phyloP scores from a whole-genome alignment of 2,797 vertebrate genomes.

The Cyprinella venusta region DNA sequence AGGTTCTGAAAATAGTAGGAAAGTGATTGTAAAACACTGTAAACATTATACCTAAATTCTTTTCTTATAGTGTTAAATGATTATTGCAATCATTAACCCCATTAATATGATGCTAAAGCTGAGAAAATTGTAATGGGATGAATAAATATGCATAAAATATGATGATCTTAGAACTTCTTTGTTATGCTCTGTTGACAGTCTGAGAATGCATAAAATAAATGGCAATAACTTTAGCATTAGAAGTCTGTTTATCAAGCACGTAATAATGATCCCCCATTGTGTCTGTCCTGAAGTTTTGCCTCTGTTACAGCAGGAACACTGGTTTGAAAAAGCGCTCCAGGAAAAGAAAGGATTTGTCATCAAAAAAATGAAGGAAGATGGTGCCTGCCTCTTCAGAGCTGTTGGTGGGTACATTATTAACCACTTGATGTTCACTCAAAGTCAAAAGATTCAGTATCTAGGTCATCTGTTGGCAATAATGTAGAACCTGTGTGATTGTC shows the following conservation, averaged over 20 bases:
- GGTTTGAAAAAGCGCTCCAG: slow-evolving; percentile 90
- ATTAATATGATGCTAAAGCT: neutral
- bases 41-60: neutral
- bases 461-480: neutral
- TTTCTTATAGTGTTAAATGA: neutral
- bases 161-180: neutral
- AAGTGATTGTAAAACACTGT: too few relatives aligned
- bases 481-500: neutral
- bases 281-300: slow-evolving; percentile 38
- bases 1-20: too few relatives aligned
- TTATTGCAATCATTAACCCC: neutral
- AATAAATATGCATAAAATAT: neutral
- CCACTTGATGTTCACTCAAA: neutral
- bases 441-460: neutral
- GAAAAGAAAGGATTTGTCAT: slow-evolving; percentile 96
- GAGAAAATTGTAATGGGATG: neutral
- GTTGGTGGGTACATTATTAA: slow-evolving; percentile 79
- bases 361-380: slow-evolving; percentile 96
- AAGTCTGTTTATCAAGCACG: slow-evolving; percentile 5
- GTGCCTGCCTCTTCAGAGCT: slow-evolving; percentile 91
- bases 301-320: slow-evolving; percentile 85
- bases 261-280: slow-evolving; percentile 3
- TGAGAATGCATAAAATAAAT: neutral
- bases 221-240: neutral
- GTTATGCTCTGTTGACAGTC: neutral